Percentiles rank a stretch among this genome's conserved stretches.
phyloP scores from a whole-genome alignment of 1,140 invertebrate genomes.

The Polypedilum vanderplanki region DNA sequence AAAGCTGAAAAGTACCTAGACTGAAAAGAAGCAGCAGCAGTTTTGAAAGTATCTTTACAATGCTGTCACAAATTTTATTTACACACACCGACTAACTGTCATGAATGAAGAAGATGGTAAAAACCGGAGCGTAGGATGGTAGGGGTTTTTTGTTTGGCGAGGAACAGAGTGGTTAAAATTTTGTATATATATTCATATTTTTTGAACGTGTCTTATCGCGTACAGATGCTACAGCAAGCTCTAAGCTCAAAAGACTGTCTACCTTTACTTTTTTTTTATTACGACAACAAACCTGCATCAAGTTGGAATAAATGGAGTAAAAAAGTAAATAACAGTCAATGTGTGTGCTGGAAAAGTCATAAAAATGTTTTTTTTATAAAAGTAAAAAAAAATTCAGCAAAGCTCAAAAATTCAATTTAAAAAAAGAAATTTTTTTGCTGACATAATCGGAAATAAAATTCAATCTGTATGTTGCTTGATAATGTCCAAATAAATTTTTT shows the following conservation, averaged over 20 bases:
- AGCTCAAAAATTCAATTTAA: background rate
- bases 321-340: constrained; percentile 5
- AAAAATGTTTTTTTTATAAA: background rate
- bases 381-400: background rate
- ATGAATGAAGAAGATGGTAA: background rate
- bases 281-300: constrained; percentile 7
- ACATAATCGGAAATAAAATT: background rate
- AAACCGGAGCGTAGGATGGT: background rate
- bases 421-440: background rate
- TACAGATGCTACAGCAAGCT: constrained; percentile 17
- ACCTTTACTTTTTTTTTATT: background rate
- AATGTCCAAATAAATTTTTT: constrained; percentile 9
- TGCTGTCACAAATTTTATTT: constrained; percentile 7
- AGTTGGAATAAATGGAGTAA: background rate
- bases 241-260: background rate
- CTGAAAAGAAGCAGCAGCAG: no score
- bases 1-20: no score
- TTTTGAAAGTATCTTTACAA: no score
- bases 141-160: background rate
- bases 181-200: background rate
- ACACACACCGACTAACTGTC: background rate
- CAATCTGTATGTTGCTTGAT: background rate
- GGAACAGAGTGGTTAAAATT: constrained; percentile 2
- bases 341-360: background rate
- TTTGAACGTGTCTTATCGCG: constrained; percentile 16